Base-by-base conservation (phyloP, 2,113 vertebrate species). In the Andinoacara biseriatus region DNA sequence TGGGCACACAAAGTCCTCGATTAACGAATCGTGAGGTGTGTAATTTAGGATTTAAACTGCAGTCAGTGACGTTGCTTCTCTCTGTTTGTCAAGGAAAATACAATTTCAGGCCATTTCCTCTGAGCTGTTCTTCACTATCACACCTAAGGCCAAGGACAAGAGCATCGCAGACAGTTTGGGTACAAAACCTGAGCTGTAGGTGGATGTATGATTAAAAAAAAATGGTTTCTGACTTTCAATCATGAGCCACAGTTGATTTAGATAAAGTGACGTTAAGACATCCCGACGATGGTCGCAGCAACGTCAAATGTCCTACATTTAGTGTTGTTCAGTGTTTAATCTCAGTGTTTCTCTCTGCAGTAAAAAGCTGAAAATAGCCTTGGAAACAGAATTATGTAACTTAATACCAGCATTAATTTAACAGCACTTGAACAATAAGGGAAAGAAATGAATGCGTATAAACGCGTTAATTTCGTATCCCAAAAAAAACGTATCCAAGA, bases 41-140 rank as follows among this genome's bases (percentile, higher is more conserved):
- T 81, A 79, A 52, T 85, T 83, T 78, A 29, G 54, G 6, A 8
- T 65, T 88, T 61, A 86, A 61, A 52, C 49, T 38, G 17, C 38
- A 84, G 46, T 49, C 24, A 74, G 74, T 46, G 52, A 65, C 78
- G 54, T 67, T 1, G 29, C 54, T 59, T 61, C 29, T 46, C 59
- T 74, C 52, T 58, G 7, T 76, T 78, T 80, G 72, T 52, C 58
- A 83, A 24, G 74, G 77, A 69, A 78, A 85, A 86, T 20, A 7
- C 56, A 8, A 17, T 83, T 86, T 83, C 20, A 72, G 15, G 57
- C 57, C 29, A 58, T 85, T 78, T 24, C 58, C 58, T 69, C 20
- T 13, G 24, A 86, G 52, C 18, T 31, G 40, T 26, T 52, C 24
- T 2, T 57, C 22, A 40, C 31, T 57, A 31, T 35, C 26, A 3